A percentile compares a stretch with the other conserved stretches of the same genome.
phyloP scores from a whole-genome alignment of 2,888 invertebrate species.

The Ceraclea dissimilis region DNA sequence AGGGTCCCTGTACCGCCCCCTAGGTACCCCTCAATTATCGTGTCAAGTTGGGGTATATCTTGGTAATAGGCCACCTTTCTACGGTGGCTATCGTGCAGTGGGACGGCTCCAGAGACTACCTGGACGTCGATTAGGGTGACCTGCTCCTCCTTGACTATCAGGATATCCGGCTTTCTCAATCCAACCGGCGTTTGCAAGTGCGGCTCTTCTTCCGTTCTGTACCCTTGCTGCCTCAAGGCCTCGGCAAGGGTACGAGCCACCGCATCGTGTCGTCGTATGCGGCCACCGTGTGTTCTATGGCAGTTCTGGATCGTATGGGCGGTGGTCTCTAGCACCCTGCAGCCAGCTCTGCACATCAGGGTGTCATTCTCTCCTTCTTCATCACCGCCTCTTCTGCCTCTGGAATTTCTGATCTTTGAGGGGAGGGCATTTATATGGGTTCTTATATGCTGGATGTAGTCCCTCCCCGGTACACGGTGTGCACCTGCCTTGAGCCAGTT shows the following conservation, averaged over 20 bases:
- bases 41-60: background rate
- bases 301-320: constrained; percentile 31
- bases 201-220: constrained; percentile 28
- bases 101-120: background rate
- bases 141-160: constrained; percentile 21
- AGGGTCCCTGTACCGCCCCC: background rate
- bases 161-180: constrained; percentile 30
- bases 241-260: constrained; percentile 26
- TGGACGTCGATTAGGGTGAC: background rate
- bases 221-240: constrained; percentile 27
- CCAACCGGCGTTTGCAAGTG: constrained; percentile 27
- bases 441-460: constrained; percentile 27
- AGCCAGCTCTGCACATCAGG: constrained; percentile 28
- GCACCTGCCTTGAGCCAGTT: constrained; percentile 19
- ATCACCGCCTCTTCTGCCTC: background rate
- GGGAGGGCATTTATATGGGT: background rate
- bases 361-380: too few relatives aligned
- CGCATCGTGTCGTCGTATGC: constrained; percentile 31
- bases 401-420: background rate
- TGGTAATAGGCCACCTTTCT: background rate
- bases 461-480: constrained; percentile 28
- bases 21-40: background rate
- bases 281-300: constrained; percentile 31
- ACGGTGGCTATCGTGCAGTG: background rate
- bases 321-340: constrained; percentile 27